Percentiles rank a stretch among this genome's conserved stretches.
These are phyloP conservation scores for Lordiphosa mommai DNA, from an alignment of 1,140 invertebrate species.

Conservation along the genomic window DNA sequence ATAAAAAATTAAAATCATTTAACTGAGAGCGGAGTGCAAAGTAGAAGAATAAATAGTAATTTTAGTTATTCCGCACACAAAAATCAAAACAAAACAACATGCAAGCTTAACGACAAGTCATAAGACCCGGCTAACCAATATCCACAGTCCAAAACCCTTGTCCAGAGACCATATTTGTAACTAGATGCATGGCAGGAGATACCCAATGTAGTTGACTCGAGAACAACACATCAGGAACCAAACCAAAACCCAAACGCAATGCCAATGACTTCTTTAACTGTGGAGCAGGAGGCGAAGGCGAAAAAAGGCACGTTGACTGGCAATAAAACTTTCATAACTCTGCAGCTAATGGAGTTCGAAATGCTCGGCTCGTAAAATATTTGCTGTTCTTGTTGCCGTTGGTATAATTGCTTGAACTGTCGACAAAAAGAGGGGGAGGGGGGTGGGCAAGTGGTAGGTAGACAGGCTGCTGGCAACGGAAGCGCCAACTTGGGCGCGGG, in stretches of 20 bases:
- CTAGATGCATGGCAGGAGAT: conserved; percentile 44
- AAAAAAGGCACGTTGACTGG: conserved; percentile 56
- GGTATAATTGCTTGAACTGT: conserved; percentile 64
- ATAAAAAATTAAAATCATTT: no score
- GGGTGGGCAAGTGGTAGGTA: background rate
- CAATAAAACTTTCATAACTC: conserved; percentile 77
- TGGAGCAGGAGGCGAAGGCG: background rate
- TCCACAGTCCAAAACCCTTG: conserved; percentile 11
- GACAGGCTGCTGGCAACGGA: conserved; percentile 46
- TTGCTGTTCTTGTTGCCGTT: conserved; percentile 40
- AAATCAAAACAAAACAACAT: conserved; percentile 10
- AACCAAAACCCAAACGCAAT: conserved; percentile 31
- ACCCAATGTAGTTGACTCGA: conserved; percentile 34
- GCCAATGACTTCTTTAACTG: conserved; percentile 61
- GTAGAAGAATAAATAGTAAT: conserved; percentile 17
- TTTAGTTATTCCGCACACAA: background rate
- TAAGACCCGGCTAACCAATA: conserved; percentile 22
- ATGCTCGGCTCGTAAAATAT: conserved; percentile 74
- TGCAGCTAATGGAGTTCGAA: conserved; percentile 75
- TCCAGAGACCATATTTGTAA: conserved; percentile 19
- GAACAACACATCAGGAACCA: conserved; percentile 13
- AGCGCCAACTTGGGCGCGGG: conserved; percentile 57
- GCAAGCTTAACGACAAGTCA: conserved; percentile 49
- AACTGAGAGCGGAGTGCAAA: conserved; percentile 1
- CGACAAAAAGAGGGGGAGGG: background rate